Conservation (phyloP, 1,140 invertebrate genomes). For the Procambarus virginalis region DNA sequence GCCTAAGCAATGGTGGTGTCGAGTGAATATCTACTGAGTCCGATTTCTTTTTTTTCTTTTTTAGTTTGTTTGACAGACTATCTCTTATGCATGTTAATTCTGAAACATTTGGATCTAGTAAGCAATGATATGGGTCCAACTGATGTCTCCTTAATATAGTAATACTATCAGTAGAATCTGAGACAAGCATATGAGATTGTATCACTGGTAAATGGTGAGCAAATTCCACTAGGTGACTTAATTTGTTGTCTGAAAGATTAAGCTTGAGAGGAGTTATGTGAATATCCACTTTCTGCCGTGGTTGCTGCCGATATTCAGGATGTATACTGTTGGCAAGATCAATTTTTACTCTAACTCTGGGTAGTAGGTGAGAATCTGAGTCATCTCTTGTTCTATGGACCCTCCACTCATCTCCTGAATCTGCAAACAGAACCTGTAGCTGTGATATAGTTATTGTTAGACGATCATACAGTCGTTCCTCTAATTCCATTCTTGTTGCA, state of each 20-base stretch:
- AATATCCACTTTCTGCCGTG: slow-evolving; percentile 87
- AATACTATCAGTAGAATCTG: slow-evolving; percentile 54
- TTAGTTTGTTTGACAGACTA: slow-evolving; percentile 41
- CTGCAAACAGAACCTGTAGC: slow-evolving; percentile 79
- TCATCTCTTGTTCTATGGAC: slow-evolving; percentile 81
- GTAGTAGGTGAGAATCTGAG: slow-evolving; percentile 84
- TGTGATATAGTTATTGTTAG: slow-evolving; percentile 82
- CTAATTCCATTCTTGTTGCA: slow-evolving; percentile 87
- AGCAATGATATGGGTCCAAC: slow-evolving; percentile 45
- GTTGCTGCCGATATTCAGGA: slow-evolving; percentile 84
- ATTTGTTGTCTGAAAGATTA: slow-evolving; percentile 85
- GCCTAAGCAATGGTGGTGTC: slow-evolving; percentile 59
- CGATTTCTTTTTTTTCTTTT: slow-evolving; percentile 24
- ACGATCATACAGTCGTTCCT: slow-evolving; percentile 86
- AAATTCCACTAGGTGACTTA: slow-evolving; percentile 82
- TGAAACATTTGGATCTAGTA: slow-evolving; percentile 71
- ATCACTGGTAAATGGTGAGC: slow-evolving; percentile 81
- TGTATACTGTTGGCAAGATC: slow-evolving; percentile 85
- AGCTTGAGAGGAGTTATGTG: slow-evolving; percentile 83
- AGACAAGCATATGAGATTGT: slow-evolving; percentile 50
- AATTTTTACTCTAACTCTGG: slow-evolving; percentile 82
- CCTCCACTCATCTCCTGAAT: slow-evolving; percentile 84
- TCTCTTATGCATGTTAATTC: slow-evolving; percentile 71
- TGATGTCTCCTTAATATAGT: neutral
- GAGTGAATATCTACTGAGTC: slow-evolving; percentile 30